A percentile compares a stretch with the other conserved stretches of the same genome.
Evolutionary conservation across 2,113 vertebrate species (phyloP).

Genomic region (Rana temporaria): DNA sequence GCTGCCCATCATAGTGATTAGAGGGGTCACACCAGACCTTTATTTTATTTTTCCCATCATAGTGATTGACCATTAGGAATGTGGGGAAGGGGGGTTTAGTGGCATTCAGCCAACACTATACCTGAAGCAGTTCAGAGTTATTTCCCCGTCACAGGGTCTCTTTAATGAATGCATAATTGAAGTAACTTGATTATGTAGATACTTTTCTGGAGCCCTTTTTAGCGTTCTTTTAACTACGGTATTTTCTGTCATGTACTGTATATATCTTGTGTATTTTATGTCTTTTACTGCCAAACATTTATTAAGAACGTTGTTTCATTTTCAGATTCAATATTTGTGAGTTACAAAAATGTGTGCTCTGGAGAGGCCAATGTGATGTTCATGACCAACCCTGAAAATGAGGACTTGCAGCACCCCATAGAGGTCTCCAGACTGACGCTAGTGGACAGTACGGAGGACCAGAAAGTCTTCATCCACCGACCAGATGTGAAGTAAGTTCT

Average conservation of each 20-base stretch:
- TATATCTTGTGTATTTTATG: not conserved
- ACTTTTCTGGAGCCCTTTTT: too few relatives aligned
- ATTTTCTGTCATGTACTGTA: not conserved
- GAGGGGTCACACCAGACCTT: too few relatives aligned
- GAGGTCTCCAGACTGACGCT: conserved; percentile 69
- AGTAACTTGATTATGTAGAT: too few relatives aligned
- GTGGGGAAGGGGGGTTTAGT: too few relatives aligned
- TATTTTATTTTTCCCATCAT: too few relatives aligned
- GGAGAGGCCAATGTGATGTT: conserved; percentile 77
- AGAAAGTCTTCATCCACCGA: conserved; percentile 80
- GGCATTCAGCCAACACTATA: too few relatives aligned
- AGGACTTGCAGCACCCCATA: conserved; percentile 86
- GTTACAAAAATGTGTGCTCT: conserved; percentile 77
- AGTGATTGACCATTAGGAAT: too few relatives aligned
- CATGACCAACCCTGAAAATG: conserved; percentile 81
- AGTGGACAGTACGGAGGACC: conserved; percentile 69
- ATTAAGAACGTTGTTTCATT: conserved; percentile 30
- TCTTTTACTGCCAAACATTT: not conserved
- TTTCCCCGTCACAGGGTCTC: too few relatives aligned
- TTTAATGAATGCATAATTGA: too few relatives aligned
- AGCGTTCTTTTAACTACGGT: too few relatives aligned
- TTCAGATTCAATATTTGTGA: conserved; percentile 79
- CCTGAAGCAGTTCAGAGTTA: too few relatives aligned
- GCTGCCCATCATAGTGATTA: too few relatives aligned
- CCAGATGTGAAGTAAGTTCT: conserved; percentile 74